These are phyloP conservation scores for Pseudochirops cupreus DNA, from an alignment of 2,797 vertebrate genomes.

Conservation along the genomic window DNA sequence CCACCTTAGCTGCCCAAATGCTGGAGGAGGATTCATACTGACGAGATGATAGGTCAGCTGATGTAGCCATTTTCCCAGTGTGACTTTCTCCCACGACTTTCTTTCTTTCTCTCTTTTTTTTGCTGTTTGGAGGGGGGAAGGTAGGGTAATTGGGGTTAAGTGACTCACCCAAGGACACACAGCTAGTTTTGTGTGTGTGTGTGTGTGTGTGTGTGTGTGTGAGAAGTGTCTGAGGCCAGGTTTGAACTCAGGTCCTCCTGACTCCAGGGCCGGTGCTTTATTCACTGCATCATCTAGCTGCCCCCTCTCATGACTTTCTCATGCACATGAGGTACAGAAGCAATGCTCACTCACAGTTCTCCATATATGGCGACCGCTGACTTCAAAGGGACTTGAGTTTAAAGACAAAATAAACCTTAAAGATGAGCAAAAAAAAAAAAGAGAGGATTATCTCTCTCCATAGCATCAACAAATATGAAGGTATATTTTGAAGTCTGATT, in stretches of 20 bases:
- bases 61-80: not conserved
- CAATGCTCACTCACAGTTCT: slow-evolving; percentile 3
- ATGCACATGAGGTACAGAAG: not conserved
- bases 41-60: not conserved
- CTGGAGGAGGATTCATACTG: not conserved
- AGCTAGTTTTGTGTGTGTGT: too few relatives aligned
- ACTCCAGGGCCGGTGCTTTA: too few relatives aligned
- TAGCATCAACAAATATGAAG: not conserved
- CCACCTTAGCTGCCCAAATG: not conserved
- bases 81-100: not conserved
- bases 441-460: not conserved
- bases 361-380: not conserved
- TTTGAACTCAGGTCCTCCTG: too few relatives aligned
- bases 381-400: not conserved
- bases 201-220: too few relatives aligned
- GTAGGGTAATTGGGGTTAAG: too few relatives aligned
- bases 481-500: slow-evolving; percentile 20
- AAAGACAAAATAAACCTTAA: not conserved
- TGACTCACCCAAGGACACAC: too few relatives aligned
- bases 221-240: too few relatives aligned
- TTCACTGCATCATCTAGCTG: too few relatives aligned
- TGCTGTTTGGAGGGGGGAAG: too few relatives aligned
- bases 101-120: too few relatives aligned
- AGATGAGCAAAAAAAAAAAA: not conserved
- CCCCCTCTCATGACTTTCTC: not conserved